Evolutionary conservation across 2,113 vertebrate genomes (phyloP), one percentile per base, ranked within the genome.

Genomic region (Puffinus mauretanicus): DNA sequence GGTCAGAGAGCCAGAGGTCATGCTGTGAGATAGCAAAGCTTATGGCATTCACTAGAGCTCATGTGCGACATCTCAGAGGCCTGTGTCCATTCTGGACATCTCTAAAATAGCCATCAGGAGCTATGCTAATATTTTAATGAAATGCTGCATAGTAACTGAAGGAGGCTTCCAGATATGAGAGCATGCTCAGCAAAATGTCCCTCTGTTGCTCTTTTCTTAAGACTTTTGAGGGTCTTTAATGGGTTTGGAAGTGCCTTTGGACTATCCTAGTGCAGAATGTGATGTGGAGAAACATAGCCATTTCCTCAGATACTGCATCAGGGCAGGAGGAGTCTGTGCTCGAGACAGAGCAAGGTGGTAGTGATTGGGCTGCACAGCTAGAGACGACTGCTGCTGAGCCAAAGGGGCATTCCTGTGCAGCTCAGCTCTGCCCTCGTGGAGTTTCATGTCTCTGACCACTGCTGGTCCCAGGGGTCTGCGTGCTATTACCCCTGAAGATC

Each of bases 381-480:
- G 61, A 44, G 62, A 6, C 1, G 4, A 40, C 38, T 36, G 67
- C 47, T 24, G 47, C 86, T 8, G 57, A 34, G 57, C 66, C 32
- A 1, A 6, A 38, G n/a, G 19, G 14, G 3, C 6, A 2, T 24
- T 15, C 1, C 9, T 14, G 60, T 30, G 36, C 20, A 2, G 26
- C 16, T 14, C 69, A 36, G 54, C 76, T 57, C 71, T 44, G 49
- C 22, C 11, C 1, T 6, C 32, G 4, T 3, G 46, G 32, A 15
- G 5, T 27, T 30, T 4, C 22, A 4, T 10, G 12, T 57, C 65
- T 51, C 49, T 34, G 72, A 19, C 34, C 15, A 7, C 32, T 36
- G 73, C 82, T 46, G 66, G 36, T 26, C 89, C 52, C 44, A 54
- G 65, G 38, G 62, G 5, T 9, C 76, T 30, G n/a, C 13, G 34